Conservation (phyloP, 1,140 invertebrate species). For the Drosophila equinoxialis region DNA sequence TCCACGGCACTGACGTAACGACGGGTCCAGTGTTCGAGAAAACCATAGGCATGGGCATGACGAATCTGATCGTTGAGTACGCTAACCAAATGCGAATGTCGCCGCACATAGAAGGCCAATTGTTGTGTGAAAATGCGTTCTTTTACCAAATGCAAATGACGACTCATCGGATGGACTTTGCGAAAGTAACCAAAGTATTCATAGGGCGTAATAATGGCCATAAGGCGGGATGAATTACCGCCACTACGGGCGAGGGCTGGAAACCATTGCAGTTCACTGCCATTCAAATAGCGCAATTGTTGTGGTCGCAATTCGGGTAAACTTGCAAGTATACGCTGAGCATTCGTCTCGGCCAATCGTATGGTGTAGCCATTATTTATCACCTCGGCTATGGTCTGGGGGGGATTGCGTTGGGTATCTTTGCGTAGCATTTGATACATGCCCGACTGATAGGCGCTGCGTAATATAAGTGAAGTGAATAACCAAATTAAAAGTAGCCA, state of each 20-base stretch:
- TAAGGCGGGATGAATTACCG: constrained; percentile 28
- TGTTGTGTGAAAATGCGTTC: constrained; percentile 75
- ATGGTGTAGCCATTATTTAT: constrained; percentile 57
- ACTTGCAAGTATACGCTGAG: constrained; percentile 55
- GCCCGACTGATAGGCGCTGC: constrained; percentile 72
- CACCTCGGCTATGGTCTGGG: constrained; percentile 69
- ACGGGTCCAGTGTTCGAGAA: constrained; percentile 68
- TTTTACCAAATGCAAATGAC: constrained; percentile 56
- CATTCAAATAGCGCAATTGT: constrained; percentile 39
- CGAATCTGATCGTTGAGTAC: constrained; percentile 63
- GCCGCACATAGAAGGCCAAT: constrained; percentile 67
- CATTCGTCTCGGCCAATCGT: constrained; percentile 52
- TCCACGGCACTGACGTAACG: constrained; percentile 66
- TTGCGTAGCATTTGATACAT: constrained; percentile 72
- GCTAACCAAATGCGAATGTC: constrained; percentile 61
- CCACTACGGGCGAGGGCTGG: constrained; percentile 42
- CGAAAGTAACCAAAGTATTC: constrained; percentile 75
- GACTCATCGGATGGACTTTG: constrained; percentile 64
- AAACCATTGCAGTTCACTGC: constrained; percentile 65
- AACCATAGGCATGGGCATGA: constrained; percentile 55
- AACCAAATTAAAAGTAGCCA: constrained; percentile 59
- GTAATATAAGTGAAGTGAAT: constrained; percentile 45
- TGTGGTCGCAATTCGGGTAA: constrained; percentile 52
- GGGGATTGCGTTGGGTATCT: constrained; percentile 65
- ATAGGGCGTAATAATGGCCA: constrained; percentile 67